Base-by-base conservation (phyloP, 2,888 invertebrate genomes). In the Atrina japonica region DNA sequence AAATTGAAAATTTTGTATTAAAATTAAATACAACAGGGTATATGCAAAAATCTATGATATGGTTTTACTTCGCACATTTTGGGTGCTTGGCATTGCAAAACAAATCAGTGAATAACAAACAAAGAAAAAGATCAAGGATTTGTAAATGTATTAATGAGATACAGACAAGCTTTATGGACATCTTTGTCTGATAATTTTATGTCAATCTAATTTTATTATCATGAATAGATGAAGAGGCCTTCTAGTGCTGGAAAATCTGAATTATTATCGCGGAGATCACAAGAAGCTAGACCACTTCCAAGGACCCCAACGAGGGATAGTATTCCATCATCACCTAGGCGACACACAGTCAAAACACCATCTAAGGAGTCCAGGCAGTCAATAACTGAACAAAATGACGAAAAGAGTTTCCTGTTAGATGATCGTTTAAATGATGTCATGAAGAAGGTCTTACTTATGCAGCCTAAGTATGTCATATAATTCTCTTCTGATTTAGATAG, bases 381-480 rank as follows among this genome's bases (percentile, higher is more conserved):
- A 16, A 23, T 18, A n/a, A 43, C 29, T 1, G 35, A 23, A 5
- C 35, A 29, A 43, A n/a, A 55, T 67, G 40, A 52, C 52, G 18
- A 56, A 25, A 43, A 55, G 3, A 73, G 73, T 53, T 65, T 73
- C 40, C 65, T 73, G 53, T 55, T 65, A 16, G 60, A 73, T 47
- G 70, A 83, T 55, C 82, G 78, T 58, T 77, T 86, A 30, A 75
- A 80, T 30, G 76, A 83, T 35, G 84, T 88, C 29, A 83, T 87
- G 73, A 76, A 84, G 25, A 84, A 84, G 67, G 88, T 89, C 11
- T 73, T 88, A 5, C 76, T 81, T 43, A 87, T 89, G 82, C 83
- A 84, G 52, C 81, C 86, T 11, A 87, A 83, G 89, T 88, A 77
- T 74, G 83, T 55, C 11, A 27, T 27, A n/a, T n/a, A n/a, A n/a